phyloP scores from a whole-genome alignment of 2,797 vertebrate species.

The Avahi laniger region DNA sequence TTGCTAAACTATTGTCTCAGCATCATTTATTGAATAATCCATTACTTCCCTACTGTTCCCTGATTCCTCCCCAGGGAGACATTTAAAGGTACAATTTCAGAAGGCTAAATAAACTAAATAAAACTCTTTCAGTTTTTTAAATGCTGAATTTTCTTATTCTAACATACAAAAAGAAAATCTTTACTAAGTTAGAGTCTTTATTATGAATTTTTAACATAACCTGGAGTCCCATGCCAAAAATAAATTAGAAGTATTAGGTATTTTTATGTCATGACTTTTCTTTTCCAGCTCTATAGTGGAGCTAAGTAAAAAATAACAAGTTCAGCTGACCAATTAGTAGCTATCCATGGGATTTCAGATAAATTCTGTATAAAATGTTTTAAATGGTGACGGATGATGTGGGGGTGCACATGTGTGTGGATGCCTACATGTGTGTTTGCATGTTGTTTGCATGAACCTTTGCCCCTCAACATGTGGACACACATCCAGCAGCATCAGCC shows the following conservation, averaged over 20 bases:
- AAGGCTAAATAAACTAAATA: slow-evolving; percentile 43
- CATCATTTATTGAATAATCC: slow-evolving; percentile 62
- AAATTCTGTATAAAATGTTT: not conserved
- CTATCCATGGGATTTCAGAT: not conserved
- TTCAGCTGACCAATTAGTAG: not conserved
- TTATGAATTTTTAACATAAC: slow-evolving; percentile 31
- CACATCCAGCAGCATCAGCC: not conserved
- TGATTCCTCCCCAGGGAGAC: not conserved
- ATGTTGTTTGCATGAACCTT: not conserved
- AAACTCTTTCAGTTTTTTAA: not conserved
- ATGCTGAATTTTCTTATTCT: slow-evolving; percentile 18
- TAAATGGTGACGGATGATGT: not conserved
- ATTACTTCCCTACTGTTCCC: slow-evolving; percentile 55
- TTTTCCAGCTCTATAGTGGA: not conserved
- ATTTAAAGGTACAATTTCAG: slow-evolving; percentile 51
- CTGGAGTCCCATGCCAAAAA: not conserved
- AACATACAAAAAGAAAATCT: slow-evolving; percentile 6
- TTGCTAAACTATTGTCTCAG: slow-evolving; percentile 13
- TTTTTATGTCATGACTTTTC: not conserved
- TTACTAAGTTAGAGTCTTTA: not conserved
- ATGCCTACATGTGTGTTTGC: not conserved
- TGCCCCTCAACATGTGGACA: not conserved
- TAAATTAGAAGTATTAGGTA: slow-evolving; percentile 16
- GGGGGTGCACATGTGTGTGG: too few relatives aligned
- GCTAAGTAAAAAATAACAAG: not conserved